Percentiles rank a stretch among this genome's conserved stretches.
These are phyloP conservation scores for Scophthalmus maximus DNA, from an alignment of 2,113 vertebrate genomes.

Conservation along the genomic window DNA sequence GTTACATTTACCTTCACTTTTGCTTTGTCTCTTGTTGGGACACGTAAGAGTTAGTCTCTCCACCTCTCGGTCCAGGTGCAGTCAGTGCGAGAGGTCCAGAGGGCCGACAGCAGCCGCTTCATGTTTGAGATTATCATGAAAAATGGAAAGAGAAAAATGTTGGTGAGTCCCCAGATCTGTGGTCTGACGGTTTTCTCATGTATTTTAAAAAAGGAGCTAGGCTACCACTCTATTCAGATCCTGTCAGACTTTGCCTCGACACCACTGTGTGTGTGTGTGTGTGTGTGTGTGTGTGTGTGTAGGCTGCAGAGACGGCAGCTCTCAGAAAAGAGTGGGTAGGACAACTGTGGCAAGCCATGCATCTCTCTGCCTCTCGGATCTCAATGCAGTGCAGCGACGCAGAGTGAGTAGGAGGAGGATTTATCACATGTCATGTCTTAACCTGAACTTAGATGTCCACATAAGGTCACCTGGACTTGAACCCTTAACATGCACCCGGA, in stretches of 20 bases:
- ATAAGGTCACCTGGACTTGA: neutral
- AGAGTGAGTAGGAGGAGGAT: constrained; percentile 48
- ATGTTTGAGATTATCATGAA: constrained; percentile 84
- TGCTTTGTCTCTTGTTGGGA: neutral
- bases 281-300: constrained; percentile 25
- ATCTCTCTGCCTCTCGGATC: constrained; percentile 41
- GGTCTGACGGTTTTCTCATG: neutral
- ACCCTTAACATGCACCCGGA: no score
- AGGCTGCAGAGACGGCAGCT: constrained; percentile 79
- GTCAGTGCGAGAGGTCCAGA: constrained; percentile 77
- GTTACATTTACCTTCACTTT: neutral
- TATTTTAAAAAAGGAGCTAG: neutral
- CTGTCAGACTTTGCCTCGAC: neutral
- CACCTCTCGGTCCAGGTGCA: constrained; percentile 82
- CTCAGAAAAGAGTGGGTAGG: constrained; percentile 78
- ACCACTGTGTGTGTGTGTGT: neutral
- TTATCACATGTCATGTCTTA: neutral
- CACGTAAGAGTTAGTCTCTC: neutral
- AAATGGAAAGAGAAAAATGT: constrained; percentile 83
- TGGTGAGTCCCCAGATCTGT: constrained; percentile 84
- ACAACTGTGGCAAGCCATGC: constrained; percentile 80
- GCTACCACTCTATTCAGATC: neutral
- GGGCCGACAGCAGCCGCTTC: constrained; percentile 64
- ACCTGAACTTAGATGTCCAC: neutral
- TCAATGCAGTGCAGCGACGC: constrained; percentile 5